Conservation (phyloP, 2,113 vertebrate species). For the Trogon surrucura region DNA sequence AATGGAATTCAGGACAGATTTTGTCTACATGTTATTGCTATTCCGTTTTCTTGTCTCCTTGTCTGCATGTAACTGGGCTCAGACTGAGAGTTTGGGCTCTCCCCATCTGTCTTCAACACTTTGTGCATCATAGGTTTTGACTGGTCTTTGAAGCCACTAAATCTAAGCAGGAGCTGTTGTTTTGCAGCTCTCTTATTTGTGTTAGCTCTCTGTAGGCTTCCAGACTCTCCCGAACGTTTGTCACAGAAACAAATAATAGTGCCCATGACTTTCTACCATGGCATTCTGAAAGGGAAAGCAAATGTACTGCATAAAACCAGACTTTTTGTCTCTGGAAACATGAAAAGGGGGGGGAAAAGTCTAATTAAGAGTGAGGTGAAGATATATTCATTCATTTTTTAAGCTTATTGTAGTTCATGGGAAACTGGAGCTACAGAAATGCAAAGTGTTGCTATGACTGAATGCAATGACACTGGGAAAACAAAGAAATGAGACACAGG, state of each 20-base stretch:
- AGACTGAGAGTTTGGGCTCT: not conserved
- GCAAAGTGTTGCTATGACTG: not conserved
- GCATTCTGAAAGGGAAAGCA: not conserved
- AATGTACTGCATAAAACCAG: not conserved
- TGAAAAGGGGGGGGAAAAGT: rapidly evolving
- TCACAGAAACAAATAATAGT: not conserved
- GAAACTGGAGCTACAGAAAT: not conserved
- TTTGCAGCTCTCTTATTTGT: not conserved
- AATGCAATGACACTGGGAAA: not conserved
- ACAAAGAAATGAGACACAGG: not conserved
- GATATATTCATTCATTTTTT: not conserved
- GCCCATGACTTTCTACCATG: not conserved
- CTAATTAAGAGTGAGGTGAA: not conserved
- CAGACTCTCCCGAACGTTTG: not conserved
- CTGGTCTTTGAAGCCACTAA: not conserved
- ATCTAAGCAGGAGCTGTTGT: not conserved
- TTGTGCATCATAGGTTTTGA: not conserved
- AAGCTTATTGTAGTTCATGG: not conserved
- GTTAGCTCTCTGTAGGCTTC: not conserved
- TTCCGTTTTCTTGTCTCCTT: not conserved
- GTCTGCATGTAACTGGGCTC: not conserved
- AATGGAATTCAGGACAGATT: not conserved
- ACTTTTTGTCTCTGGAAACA: not conserved
- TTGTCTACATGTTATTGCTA: not conserved
- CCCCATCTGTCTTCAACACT: not conserved